These are phyloP conservation scores for Crematogaster levior DNA, from an alignment of 2,888 invertebrate genomes.

Conservation along the genomic window DNA sequence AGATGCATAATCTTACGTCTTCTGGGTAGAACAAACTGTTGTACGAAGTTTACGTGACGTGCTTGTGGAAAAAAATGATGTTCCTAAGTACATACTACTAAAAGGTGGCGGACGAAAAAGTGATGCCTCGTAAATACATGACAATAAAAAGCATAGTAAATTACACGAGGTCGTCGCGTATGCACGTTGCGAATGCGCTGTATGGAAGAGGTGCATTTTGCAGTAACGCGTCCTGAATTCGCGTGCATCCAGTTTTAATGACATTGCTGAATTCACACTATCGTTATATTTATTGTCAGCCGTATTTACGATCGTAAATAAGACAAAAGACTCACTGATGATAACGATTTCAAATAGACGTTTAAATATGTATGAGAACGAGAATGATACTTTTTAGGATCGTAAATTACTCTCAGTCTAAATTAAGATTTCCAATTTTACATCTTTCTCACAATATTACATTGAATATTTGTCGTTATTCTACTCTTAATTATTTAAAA, in stretches of 20 bases:
- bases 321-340: background rate
- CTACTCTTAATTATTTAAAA: background rate
- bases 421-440: background rate
- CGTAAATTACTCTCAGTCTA: background rate
- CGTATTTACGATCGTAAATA: background rate
- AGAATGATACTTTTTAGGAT: background rate
- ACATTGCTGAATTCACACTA: conserved; percentile 37
- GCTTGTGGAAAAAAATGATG: conserved; percentile 44
- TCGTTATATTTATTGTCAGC: conserved; percentile 14
- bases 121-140: conserved; percentile 61
- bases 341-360: background rate
- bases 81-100: conserved; percentile 11
- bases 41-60: conserved; percentile 49
- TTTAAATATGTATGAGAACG: background rate
- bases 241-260: conserved; percentile 66
- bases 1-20: conserved; percentile 10
- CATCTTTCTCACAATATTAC: background rate
- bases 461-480: background rate
- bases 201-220: conserved; percentile 65
- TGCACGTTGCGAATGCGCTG: conserved; percentile 57
- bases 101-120: conserved; percentile 22
- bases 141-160: conserved; percentile 66
- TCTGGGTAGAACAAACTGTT: background rate
- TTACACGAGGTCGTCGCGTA: conserved; percentile 62
- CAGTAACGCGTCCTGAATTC: conserved; percentile 60